Evolutionary conservation across 2,113 vertebrate genomes (phyloP), one percentile per base, ranked within the genome.

Genomic region (Nesogale talazaci): DNA sequence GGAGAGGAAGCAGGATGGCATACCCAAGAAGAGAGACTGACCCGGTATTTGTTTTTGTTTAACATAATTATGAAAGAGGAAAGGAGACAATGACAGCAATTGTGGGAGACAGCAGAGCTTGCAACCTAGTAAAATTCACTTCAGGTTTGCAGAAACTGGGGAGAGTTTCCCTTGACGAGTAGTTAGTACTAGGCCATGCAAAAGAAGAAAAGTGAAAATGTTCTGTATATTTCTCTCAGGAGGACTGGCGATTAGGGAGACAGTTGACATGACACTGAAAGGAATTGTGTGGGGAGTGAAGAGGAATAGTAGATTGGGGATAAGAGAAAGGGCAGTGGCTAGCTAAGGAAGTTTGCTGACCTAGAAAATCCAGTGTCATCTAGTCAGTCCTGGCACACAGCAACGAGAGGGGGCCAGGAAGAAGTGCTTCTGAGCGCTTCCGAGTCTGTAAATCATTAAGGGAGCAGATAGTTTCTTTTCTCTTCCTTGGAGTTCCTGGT

Each of bases 41-140:
- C 31, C 56, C 67, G 31, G 36, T n/a, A 76, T 94, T 84, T 96
- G 12, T 76, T 79, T 81, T 70, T 86, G 81, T 87, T 89, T 84
- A 79, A 91, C 85, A 88, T 70, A 42, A 70, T 78, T 74, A 65
- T 12, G 40, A 82, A 79, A 79, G 7, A 20, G 31, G 80, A 90
- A 72, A 65, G 3, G 57, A 86, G 63, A 88, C 29, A 82, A 82
- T 56, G 67, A 34, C 12, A 72, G 78, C 46, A 0, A 0, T 36
- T 40, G 20, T 79, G 85, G 83, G 57, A 90, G 90, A 91, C 0
- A 63, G 69, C 6, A 23, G 38, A 52, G 29, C 20, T 79, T 79
- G 31, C 25, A 86, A 76, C 27, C 29, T 17, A 4, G 34, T 56
- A 57, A 63, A 19, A 14, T 87, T 16, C 5, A 34, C 12, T 46